Evolutionary conservation across 2,888 invertebrate genomes (phyloP).

Genomic region (Cantharis lateralis): DNA sequence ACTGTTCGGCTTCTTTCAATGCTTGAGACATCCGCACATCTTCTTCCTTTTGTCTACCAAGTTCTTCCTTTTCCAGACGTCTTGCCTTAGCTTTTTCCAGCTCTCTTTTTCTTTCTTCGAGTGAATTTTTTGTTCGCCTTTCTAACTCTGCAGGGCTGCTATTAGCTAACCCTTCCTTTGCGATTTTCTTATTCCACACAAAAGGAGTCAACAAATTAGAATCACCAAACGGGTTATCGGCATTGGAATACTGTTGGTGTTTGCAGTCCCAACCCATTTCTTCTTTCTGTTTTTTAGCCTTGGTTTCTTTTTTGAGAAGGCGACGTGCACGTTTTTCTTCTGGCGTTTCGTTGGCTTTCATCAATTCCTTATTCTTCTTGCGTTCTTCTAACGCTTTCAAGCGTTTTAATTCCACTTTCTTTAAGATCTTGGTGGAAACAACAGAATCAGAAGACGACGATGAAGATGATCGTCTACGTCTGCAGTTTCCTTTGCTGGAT

Average conservation of each 20-base stretch:
- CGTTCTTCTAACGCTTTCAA: conserved; percentile 67
- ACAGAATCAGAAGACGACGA: neutral
- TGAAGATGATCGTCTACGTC: neutral
- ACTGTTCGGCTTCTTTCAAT: conserved; percentile 87
- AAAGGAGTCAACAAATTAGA: conserved; percentile 93
- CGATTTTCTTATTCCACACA: conserved; percentile 95
- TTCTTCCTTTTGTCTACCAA: conserved; percentile 79
- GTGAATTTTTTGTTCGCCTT: conserved; percentile 77
- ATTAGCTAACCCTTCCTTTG: conserved; percentile 86
- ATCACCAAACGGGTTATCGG: conserved; percentile 98
- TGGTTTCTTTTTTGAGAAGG: conserved; percentile 87
- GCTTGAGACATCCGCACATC: conserved; percentile 84
- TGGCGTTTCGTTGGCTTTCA: conserved; percentile 91
- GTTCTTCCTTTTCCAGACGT: conserved; percentile 84
- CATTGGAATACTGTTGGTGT: conserved; percentile 95
- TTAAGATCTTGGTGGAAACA: neutral
- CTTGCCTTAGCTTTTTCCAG: conserved; percentile 94
- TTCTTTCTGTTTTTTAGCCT: conserved; percentile 84
- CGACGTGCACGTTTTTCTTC: conserved; percentile 88
- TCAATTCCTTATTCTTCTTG: conserved; percentile 70
- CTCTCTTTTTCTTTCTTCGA: conserved; percentile 89
- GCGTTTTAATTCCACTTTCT: neutral
- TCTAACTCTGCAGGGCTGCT: conserved; percentile 81
- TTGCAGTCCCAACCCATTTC: conserved; percentile 98
- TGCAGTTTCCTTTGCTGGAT: no score